These are phyloP conservation scores for Scophthalmus maximus DNA, from an alignment of 2,113 vertebrate species.

Conservation along the genomic window DNA sequence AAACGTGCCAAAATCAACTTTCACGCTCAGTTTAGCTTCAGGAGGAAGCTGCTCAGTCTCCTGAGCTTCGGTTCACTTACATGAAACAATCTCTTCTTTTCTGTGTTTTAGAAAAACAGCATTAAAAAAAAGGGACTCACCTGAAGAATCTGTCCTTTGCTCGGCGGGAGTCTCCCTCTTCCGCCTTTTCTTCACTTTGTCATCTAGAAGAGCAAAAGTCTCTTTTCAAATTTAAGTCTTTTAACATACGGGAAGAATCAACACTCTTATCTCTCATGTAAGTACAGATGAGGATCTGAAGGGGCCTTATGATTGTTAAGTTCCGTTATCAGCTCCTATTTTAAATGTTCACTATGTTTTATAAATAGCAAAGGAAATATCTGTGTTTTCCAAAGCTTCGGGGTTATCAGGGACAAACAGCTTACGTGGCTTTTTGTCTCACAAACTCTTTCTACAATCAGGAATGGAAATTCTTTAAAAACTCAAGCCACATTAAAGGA, in stretches of 20 bases:
- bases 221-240: not conserved
- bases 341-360: not conserved
- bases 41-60: too few species aligned
- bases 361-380: not conserved
- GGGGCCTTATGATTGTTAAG: too few species aligned
- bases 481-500: not conserved
- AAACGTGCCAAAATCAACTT: too few species aligned
- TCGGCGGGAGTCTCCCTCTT: constrained; percentile 12
- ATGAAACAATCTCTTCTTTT: not conserved
- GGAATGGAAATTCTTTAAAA: not conserved
- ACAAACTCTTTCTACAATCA: not conserved
- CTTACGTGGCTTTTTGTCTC: not conserved
- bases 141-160: not conserved
- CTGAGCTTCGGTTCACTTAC: too few species aligned
- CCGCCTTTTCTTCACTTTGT: constrained; percentile 24
- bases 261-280: not conserved
- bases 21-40: too few species aligned
- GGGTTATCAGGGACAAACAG: not conserved
- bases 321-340: not conserved
- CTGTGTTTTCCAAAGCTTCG: not conserved
- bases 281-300: not conserved
- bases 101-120: not conserved
- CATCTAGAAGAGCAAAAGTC: not conserved
- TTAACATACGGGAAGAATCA: not conserved
- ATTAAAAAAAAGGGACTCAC: constrained; percentile 1